Evolutionary conservation across 2,113 vertebrate genomes (phyloP).

Genomic region (Craseonycteris thonglongyai): DNA sequence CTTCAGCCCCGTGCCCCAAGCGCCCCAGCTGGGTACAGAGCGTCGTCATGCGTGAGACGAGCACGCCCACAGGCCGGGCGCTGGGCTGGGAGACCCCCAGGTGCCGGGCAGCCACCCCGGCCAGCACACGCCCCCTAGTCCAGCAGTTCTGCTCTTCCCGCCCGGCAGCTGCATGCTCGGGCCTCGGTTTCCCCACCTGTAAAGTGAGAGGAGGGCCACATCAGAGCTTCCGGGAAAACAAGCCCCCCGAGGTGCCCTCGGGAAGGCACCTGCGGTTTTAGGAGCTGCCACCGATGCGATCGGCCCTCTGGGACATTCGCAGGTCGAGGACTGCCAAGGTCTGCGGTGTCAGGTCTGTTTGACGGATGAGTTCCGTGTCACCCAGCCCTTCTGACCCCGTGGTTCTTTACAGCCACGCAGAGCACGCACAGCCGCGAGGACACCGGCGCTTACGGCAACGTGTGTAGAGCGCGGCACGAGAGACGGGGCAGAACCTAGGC

Average conservation of each 20-base stretch:
- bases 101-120: rapidly evolving
- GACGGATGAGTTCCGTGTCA: neutral
- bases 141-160: neutral
- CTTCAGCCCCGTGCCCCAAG: neutral
- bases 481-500: neutral
- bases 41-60: rapidly evolving
- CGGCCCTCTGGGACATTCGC: rapidly evolving
- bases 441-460: neutral
- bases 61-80: neutral
- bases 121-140: rapidly evolving
- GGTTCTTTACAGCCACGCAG: neutral
- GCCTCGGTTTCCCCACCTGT: neutral
- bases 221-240: rapidly evolving
- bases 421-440: neutral
- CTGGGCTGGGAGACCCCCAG: rapidly evolving
- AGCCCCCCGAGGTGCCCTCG: neutral
- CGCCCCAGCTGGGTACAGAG: rapidly evolving
- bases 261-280: rapidly evolving
- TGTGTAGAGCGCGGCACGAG: neutral
- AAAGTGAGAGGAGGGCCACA: neutral
- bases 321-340: neutral
- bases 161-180: neutral
- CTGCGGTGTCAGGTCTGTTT: neutral
- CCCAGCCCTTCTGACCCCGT: neutral
- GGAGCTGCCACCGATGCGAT: rapidly evolving